Conservation (phyloP, 2,113 vertebrate species). For the Tympanuchus pallidicinctus region DNA sequence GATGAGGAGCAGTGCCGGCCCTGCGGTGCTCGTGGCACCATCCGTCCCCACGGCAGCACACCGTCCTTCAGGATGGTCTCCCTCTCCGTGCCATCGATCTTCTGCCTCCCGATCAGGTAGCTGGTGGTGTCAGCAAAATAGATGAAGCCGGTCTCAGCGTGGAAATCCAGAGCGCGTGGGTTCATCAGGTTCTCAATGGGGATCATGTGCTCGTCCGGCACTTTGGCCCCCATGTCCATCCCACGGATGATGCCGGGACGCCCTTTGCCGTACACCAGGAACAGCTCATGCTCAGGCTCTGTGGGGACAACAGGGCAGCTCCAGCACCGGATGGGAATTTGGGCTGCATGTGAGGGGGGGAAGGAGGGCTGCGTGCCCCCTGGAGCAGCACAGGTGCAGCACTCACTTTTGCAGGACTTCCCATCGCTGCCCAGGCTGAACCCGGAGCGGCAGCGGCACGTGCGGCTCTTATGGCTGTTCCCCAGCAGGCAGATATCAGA, state of each 20-base stretch:
- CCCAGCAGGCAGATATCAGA: slow-evolving; percentile 95
- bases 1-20: too few relatives aligned
- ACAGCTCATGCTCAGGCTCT: slow-evolving; percentile 96
- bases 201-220: slow-evolving; percentile 97
- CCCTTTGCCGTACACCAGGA: slow-evolving; percentile 95
- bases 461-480: slow-evolving; percentile 95
- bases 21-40: too few relatives aligned
- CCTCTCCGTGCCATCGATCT: slow-evolving; percentile 92
- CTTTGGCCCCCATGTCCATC: slow-evolving; percentile 96
- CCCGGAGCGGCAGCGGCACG: slow-evolving; percentile 93
- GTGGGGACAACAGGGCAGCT: neutral
- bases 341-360: too few relatives aligned
- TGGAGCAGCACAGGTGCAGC: too few relatives aligned
- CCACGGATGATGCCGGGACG: slow-evolving; percentile 95
- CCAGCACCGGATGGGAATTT: neutral
- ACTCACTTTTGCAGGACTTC: slow-evolving; percentile 97
- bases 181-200: slow-evolving; percentile 99
- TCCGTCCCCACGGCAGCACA: slow-evolving; percentile 1
- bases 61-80: slow-evolving; percentile 95
- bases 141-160: slow-evolving; percentile 91
- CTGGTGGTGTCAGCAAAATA: slow-evolving; percentile 97
- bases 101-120: slow-evolving; percentile 95
- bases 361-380: too few relatives aligned
- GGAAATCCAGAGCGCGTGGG: slow-evolving; percentile 94
- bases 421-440: slow-evolving; percentile 96